Conservation (phyloP, 2,888 invertebrate species). For the Teleogryllus oceanicus region DNA sequence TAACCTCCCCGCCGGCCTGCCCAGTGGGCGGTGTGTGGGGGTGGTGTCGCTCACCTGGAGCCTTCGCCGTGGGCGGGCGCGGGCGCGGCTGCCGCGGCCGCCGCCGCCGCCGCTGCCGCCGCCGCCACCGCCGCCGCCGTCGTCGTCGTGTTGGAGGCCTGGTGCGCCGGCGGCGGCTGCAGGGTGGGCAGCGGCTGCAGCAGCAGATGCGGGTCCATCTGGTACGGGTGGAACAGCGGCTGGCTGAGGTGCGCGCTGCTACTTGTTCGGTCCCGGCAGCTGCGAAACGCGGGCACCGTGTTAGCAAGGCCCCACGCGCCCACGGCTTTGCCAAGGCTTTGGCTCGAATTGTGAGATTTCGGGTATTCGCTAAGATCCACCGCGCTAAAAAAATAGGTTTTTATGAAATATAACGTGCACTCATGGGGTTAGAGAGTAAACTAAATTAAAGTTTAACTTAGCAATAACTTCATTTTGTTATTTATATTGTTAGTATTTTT, state of each 20-base stretch:
- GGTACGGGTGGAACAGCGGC: slow-evolving; percentile 11
- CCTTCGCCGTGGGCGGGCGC: background rate
- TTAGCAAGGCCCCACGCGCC: background rate
- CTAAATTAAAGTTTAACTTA: too few relatives aligned
- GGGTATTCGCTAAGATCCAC: too few relatives aligned
- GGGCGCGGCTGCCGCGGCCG: background rate
- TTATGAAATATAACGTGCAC: too few relatives aligned
- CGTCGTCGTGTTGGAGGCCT: background rate
- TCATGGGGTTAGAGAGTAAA: too few relatives aligned
- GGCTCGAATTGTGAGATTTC: too few relatives aligned
- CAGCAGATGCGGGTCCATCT: slow-evolving; percentile 21
- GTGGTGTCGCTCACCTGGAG: background rate
- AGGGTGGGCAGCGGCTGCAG: slow-evolving; percentile 23
- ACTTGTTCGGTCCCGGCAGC: background rate
- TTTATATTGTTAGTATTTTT: too few relatives aligned
- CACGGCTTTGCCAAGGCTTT: background rate
- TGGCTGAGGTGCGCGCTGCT: background rate
- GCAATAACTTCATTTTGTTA: too few relatives aligned
- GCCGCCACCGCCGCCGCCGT: slow-evolving; percentile 20
- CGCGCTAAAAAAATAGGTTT: too few relatives aligned
- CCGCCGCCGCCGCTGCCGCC: slow-evolving; percentile 12
- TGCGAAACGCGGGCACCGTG: slow-evolving; percentile 8
- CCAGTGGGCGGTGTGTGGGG: too few relatives aligned
- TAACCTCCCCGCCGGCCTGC: too few relatives aligned
- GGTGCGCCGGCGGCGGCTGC: background rate